phyloP scores from a whole-genome alignment of 1,140 invertebrate genomes.

The Dendrolimus kikuchii region DNA sequence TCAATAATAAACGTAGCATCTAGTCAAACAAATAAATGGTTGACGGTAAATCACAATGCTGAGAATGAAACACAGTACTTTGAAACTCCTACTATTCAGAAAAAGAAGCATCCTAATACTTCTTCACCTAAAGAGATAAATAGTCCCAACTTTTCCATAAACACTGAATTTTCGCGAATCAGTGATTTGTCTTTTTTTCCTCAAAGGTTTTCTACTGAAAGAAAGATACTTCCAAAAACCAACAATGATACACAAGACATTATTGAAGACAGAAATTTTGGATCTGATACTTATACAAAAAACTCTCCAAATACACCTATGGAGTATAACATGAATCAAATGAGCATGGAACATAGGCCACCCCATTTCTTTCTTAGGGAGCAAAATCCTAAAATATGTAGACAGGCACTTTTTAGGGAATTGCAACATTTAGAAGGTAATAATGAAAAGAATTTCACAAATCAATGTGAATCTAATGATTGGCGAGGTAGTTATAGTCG shows the following conservation, averaged over 20 bases:
- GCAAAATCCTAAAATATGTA: constrained; percentile 37
- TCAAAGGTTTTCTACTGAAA: constrained; percentile 65
- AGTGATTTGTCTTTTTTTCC: constrained; percentile 64
- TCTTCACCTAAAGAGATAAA: constrained; percentile 62
- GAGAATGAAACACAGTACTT: constrained; percentile 21
- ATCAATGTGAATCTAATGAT: constrained; percentile 31
- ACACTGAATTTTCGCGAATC: constrained; percentile 59
- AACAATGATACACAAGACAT: constrained; percentile 54
- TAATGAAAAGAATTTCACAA: constrained; percentile 26
- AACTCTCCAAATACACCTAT: constrained; percentile 54
- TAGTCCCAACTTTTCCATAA: constrained; percentile 61
- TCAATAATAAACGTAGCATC: constrained; percentile 48
- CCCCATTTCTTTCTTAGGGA: constrained; percentile 32
- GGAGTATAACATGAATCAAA: constrained; percentile 26
- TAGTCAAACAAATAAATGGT: constrained; percentile 43
- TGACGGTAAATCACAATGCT: constrained; percentile 31
- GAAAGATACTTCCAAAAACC: constrained; percentile 45
- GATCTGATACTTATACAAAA: constrained; percentile 67
- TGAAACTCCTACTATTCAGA: constrained; percentile 34
- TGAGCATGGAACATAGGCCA: constrained; percentile 21
- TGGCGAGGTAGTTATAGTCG: constrained; percentile 24
- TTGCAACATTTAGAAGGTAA: constrained; percentile 25
- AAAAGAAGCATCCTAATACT: constrained; percentile 55
- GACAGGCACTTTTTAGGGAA: constrained; percentile 52
- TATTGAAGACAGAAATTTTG: constrained; percentile 45